These are phyloP conservation scores for Eospalax fontanierii DNA, from an alignment of 2,797 vertebrate species.

Conservation along the genomic window DNA sequence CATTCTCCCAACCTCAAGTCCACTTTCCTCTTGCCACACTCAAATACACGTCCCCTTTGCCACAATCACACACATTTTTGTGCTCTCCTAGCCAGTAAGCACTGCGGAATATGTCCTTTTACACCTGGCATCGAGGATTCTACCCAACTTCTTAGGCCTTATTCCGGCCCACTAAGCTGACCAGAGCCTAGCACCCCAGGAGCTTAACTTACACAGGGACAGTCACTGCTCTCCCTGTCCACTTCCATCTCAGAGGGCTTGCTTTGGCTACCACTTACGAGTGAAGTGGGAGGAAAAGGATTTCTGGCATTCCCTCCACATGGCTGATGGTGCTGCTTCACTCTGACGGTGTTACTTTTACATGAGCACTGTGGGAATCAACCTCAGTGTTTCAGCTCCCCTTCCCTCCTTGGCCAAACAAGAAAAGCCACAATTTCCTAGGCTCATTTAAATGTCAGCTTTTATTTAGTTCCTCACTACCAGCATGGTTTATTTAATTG, in stretches of 20 bases:
- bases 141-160: not conserved
- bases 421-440: not conserved
- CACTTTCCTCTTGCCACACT: too few relatives aligned
- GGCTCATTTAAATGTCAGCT: not conserved
- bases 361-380: not conserved
- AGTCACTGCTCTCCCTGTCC: not conserved
- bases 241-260: not conserved
- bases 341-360: too few relatives aligned
- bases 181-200: not conserved
- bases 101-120: not conserved
- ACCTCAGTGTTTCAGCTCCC: not conserved
- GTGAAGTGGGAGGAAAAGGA: not conserved
- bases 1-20: not conserved
- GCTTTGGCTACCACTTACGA: not conserved
- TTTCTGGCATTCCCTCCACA: not conserved
- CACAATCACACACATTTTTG: not conserved
- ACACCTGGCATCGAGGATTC: not conserved
- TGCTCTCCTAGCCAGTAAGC: not conserved
- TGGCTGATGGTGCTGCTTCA: not conserved
- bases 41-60: not conserved
- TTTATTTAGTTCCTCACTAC: not conserved
- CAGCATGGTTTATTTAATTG: constrained; percentile 13
- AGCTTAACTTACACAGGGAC: not conserved
- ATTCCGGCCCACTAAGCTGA: not conserved
- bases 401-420: not conserved